Evolutionary conservation across 2,888 invertebrate genomes (phyloP).

Genomic region (Rhopalosiphum nymphaeae): DNA sequence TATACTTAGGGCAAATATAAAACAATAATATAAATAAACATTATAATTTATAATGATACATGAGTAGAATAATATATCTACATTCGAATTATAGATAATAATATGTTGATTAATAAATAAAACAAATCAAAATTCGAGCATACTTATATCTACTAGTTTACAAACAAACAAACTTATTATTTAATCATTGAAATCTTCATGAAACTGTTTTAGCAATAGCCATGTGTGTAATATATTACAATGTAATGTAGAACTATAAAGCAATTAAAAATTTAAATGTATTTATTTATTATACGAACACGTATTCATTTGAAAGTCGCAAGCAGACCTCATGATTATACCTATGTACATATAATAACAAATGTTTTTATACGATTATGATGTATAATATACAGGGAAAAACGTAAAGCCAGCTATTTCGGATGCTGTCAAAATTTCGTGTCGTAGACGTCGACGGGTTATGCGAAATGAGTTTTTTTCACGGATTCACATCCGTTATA

Average conservation of each 20-base stretch:
- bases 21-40: not conserved
- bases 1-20: too few species aligned
- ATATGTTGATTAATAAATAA: not conserved
- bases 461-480: not conserved
- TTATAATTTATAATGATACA: not conserved
- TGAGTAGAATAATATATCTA: not conserved
- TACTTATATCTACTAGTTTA: not conserved
- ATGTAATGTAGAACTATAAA: not conserved
- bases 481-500: not conserved
- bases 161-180: not conserved
- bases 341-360: not conserved
- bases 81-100: not conserved
- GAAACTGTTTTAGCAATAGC: not conserved
- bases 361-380: constrained; percentile 7
- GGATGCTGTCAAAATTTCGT: constrained; percentile 30
- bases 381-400: not conserved
- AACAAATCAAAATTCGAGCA: not conserved
- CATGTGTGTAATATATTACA: too few species aligned
- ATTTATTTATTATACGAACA: not conserved
- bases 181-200: not conserved
- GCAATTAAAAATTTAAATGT: not conserved
- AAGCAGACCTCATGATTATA: not conserved
- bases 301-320: not conserved
- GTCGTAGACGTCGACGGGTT: constrained; percentile 6
- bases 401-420: not conserved